Conservation (phyloP, 2,888 invertebrate genomes). For the Xiphydria camelus region DNA sequence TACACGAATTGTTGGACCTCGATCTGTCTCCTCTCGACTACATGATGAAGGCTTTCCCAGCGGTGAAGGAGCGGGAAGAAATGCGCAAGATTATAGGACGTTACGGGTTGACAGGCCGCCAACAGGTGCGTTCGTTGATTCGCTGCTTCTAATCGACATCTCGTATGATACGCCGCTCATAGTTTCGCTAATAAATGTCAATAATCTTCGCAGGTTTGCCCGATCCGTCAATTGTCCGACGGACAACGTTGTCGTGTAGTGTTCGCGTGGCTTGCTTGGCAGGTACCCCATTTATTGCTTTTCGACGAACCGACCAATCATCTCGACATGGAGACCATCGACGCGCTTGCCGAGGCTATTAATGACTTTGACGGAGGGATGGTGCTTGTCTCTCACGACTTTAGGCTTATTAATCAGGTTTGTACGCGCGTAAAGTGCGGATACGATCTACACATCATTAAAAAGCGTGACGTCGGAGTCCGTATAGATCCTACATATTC, state of each 20-base stretch:
- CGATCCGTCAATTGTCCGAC: conserved; percentile 93
- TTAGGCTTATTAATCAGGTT: conserved; percentile 97
- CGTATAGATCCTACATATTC: not conserved
- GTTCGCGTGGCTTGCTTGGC: conserved; percentile 98
- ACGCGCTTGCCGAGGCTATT: conserved; percentile 95
- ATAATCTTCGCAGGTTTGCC: conserved; percentile 71
- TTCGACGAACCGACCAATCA: conserved; percentile 91
- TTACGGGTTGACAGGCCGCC: conserved; percentile 95
- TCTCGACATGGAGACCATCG: conserved; percentile 97
- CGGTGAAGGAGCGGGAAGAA: conserved; percentile 96
- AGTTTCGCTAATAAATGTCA: not conserved
- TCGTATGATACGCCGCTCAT: not conserved
- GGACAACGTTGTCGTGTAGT: conserved; percentile 98
- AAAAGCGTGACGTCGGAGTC: too few species aligned
- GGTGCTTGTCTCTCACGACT: conserved; percentile 99
- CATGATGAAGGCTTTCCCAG: conserved; percentile 97
- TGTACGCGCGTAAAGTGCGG: conserved; percentile 17
- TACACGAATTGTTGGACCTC: conserved; percentile 93
- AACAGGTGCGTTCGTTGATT: conserved; percentile 74
- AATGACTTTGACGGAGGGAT: conserved; percentile 98
- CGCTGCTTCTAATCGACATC: conserved; percentile 33
- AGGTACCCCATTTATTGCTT: conserved; percentile 90
- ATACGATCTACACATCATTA: not conserved
- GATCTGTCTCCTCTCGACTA: conserved; percentile 95
- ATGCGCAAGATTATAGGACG: conserved; percentile 99